phyloP scores from a whole-genome alignment of 2,113 vertebrate species.

The Oncorhynchus nerka region DNA sequence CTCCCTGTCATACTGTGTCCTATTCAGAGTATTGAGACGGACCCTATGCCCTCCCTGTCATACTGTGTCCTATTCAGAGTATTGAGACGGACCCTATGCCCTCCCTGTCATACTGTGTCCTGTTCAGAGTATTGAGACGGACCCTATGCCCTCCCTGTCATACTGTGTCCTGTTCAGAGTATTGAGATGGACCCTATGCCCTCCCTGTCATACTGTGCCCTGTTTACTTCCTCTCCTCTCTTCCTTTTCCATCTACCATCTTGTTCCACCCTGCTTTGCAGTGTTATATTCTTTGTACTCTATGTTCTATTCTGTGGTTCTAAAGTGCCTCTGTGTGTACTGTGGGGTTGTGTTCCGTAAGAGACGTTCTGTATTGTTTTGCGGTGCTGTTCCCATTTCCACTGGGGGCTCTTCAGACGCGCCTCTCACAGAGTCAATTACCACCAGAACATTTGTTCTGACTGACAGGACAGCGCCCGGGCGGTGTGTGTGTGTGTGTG shows the following conservation, averaged over 20 bases:
- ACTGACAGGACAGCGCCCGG: slow-evolving; percentile 50
- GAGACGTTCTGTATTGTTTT: slow-evolving; percentile 47
- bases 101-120: not conserved
- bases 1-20: not conserved
- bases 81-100: not conserved
- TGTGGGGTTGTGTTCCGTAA: slow-evolving; percentile 36
- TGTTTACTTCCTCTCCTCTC: not conserved
- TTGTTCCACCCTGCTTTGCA: not conserved
- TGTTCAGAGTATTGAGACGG: not conserved
- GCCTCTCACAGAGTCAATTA: slow-evolving; percentile 67
- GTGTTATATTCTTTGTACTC: slow-evolving; percentile 26
- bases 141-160: too few relatives aligned
- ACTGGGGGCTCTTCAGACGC: slow-evolving; percentile 43
- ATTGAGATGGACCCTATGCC: not conserved
- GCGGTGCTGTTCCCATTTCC: slow-evolving; percentile 46
- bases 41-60: not conserved
- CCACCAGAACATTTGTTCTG: slow-evolving; percentile 59
- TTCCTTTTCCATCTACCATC: not conserved
- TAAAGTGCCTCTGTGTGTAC: slow-evolving; percentile 41
- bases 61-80: not conserved
- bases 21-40: too few relatives aligned
- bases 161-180: too few relatives aligned
- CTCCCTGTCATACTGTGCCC: not conserved
- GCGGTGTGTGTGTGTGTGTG: slow-evolving; percentile 18
- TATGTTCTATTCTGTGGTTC: slow-evolving; percentile 34